Base-by-base conservation (phyloP, 2,888 invertebrate species). In the Dasysyrphus tricinctus region DNA sequence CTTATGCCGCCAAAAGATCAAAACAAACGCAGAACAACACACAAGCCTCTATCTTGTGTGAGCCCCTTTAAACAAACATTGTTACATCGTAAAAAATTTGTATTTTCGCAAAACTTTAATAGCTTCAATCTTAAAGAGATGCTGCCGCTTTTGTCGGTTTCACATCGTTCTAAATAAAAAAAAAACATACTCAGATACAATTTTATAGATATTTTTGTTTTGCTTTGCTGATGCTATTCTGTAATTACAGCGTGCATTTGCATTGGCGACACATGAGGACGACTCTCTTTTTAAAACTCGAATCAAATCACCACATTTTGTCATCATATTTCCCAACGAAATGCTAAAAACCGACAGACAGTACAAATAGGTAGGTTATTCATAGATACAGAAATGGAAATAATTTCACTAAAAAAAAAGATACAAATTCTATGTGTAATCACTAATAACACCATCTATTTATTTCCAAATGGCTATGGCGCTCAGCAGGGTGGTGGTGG, bases 11-110 rank as follows among this genome's bases (percentile, higher is more conserved):
- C 49, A 69, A 80, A 81, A 85, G 77, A 85, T 85, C 85, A 81
- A 85, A 85, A 81, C 85, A 63, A 85, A 85, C 80, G 85, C 85
- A 85, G 67, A 77, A 80, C 61, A 85, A 80, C 80, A 85, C 85
- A 80, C 85, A 85, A 77, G 73, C 69, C 72, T 74, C 63, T 80
- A 81, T 81, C 85, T 81, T 85, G 74, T 80, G 85, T 85, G 42
- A 51, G 77, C 73, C 80, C 80, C 72, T 29, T 47, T 74, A 81
- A 80, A 24, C 77, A 85, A 80, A 85, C 80, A 75, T 69, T 85
- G 85, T 81, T 81, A 85, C 80, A 73, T 85, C 85, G 80, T 85
- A 85, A 84, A 85, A 44, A n/a, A 24, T 24, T 47, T 42, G 19
- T 49, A 49, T 32, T 67, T 75, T 73, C 29, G 84, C 84, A 54